A percentile compares a stretch with the other conserved stretches of the same genome.
Evolutionary conservation across 1,140 invertebrate species (phyloP).

Genomic region (Drosophila hydei): DNA sequence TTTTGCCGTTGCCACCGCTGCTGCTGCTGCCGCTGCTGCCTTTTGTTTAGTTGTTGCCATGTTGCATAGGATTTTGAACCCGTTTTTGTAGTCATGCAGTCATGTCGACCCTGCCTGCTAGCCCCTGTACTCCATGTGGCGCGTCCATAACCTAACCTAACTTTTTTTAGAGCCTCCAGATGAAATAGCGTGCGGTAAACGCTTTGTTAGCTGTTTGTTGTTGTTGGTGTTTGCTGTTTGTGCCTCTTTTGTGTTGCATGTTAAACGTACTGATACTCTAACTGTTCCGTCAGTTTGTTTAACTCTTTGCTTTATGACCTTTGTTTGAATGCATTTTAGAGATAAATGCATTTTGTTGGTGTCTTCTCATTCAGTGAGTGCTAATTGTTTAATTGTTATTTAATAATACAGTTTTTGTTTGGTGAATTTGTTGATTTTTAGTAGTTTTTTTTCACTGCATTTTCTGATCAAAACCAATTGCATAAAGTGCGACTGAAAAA

Average conservation of each 20-base stretch:
- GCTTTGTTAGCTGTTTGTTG: slow-evolving; percentile 47
- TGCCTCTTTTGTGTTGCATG: slow-evolving; percentile 44
- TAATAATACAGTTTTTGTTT: neutral
- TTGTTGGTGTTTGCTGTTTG: neutral
- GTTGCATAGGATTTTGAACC: slow-evolving; percentile 83
- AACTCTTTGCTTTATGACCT: slow-evolving; percentile 16
- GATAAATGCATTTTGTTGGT: slow-evolving; percentile 4
- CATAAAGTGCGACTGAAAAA: neutral
- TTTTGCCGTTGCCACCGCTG: neutral
- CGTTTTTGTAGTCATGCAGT: slow-evolving; percentile 65
- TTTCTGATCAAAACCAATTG: neutral
- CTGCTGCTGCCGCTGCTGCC: neutral
- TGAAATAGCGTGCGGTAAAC: slow-evolving; percentile 46
- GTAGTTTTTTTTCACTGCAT: neutral
- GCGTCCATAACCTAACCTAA: slow-evolving; percentile 82
- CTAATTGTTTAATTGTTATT: slow-evolving; percentile 62
- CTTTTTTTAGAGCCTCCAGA: slow-evolving; percentile 59
- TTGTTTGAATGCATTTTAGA: slow-evolving; percentile 1
- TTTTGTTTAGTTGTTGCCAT: slow-evolving; percentile 72
- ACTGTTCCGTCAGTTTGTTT: slow-evolving; percentile 15
- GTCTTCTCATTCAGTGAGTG: slow-evolving; percentile 23
- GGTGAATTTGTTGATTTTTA: slow-evolving; percentile 27
- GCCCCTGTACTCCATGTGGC: slow-evolving; percentile 51
- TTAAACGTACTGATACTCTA: slow-evolving; percentile 39
- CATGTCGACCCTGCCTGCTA: slow-evolving; percentile 20